Evolutionary conservation across 1,140 invertebrate genomes (phyloP).

Genomic region (Nylanderia fulva): DNA sequence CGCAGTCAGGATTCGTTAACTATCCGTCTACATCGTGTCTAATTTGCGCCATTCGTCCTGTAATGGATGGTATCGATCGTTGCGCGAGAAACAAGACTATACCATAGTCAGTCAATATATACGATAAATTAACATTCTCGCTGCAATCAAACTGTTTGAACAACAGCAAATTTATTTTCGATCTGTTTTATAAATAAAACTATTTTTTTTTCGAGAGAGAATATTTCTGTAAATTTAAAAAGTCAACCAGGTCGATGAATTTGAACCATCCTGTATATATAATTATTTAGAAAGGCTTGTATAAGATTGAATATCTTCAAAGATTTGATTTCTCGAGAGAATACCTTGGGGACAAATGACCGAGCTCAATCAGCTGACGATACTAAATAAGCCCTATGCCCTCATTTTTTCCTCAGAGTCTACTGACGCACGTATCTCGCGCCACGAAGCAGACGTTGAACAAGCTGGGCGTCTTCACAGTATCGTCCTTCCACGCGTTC

Average conservation of each 20-base stretch:
- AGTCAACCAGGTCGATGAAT: too few species aligned
- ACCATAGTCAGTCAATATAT: not conserved
- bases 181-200: too few species aligned
- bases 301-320: not conserved
- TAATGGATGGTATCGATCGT: constrained; percentile 48
- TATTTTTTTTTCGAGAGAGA: too few species aligned
- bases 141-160: not conserved
- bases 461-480: constrained; percentile 98
- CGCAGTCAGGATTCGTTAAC: constrained; percentile 30
- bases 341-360: not conserved
- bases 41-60: constrained; percentile 23
- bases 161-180: not conserved
- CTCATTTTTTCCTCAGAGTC: constrained; percentile 88
- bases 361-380: not conserved
- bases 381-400: not conserved
- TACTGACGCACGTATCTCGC: constrained; percentile 97
- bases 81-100: not conserved
- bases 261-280: too few species aligned
- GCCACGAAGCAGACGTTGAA: constrained; percentile 97
- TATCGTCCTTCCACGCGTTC: constrained; percentile 98
- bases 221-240: too few species aligned
- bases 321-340: not conserved
- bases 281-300: not conserved
- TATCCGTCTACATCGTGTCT: constrained; percentile 32
- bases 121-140: constrained; percentile 34